These are phyloP conservation scores for Oncorhynchus clarkii DNA, from an alignment of 2,113 vertebrate genomes.

Conservation along the genomic window DNA sequence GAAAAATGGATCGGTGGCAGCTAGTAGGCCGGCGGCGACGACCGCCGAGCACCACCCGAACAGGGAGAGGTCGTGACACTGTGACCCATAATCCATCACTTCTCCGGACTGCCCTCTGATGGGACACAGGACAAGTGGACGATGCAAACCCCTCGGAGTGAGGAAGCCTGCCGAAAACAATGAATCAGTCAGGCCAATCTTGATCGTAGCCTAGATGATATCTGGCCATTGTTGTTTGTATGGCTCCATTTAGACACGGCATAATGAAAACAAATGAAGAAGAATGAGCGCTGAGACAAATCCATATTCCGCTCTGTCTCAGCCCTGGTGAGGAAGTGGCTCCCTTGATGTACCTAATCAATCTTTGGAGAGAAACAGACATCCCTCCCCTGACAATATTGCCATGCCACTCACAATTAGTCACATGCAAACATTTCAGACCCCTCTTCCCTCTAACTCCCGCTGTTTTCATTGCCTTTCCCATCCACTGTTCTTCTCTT, in stretches of 20 bases:
- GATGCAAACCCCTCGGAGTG: background rate
- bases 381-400: conserved; percentile 36
- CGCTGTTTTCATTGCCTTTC: background rate
- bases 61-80: too few species aligned
- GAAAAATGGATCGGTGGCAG: too few species aligned
- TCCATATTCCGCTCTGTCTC: conserved; percentile 50
- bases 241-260: conserved; percentile 24
- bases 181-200: conserved; percentile 20
- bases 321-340: conserved; percentile 38
- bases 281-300: conserved; percentile 37
- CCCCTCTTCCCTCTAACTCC: background rate
- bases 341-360: conserved; percentile 52
- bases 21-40: too few species aligned
- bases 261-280: conserved; percentile 60
- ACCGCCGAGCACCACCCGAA: too few species aligned
- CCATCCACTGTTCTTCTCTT: background rate
- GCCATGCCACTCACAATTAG: conserved; percentile 37
- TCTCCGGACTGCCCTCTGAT: background rate
- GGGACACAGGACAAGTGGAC: background rate
- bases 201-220: conserved; percentile 14
- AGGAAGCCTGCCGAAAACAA: conserved; percentile 2
- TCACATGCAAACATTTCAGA: conserved; percentile 37
- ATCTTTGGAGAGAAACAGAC: conserved; percentile 45
- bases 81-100: background rate
- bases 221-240: conserved; percentile 19